Evolutionary conservation across 2,113 vertebrate species (phyloP).

Genomic region (Agapornis roseicollis): DNA sequence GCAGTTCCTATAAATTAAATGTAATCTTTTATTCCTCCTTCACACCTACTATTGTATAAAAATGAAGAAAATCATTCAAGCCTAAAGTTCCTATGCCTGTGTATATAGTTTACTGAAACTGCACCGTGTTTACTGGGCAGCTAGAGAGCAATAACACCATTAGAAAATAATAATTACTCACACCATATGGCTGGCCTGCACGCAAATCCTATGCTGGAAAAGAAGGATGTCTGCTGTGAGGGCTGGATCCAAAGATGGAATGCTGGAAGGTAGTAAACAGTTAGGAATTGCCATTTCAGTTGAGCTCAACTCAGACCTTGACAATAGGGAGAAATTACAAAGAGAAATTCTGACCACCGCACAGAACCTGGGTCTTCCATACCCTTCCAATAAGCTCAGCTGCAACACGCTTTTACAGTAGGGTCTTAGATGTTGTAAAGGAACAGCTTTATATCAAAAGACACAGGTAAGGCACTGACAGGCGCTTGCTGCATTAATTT

Average conservation of each 20-base stretch:
- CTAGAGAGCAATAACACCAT: slow-evolving; percentile 55
- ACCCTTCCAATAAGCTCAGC: neutral
- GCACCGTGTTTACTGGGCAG: slow-evolving; percentile 50
- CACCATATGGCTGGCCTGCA: slow-evolving; percentile 37
- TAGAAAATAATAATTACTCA: slow-evolving; percentile 61
- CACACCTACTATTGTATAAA: slow-evolving; percentile 65
- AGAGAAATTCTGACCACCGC: neutral
- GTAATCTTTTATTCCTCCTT: slow-evolving; percentile 60
- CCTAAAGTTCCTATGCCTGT: slow-evolving; percentile 31
- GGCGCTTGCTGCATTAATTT: neutral
- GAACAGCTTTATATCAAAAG: neutral
- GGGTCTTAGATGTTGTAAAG: neutral
- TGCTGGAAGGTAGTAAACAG: neutral
- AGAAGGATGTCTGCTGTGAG: slow-evolving; percentile 12
- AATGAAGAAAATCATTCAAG: slow-evolving; percentile 56
- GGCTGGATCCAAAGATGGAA: neutral
- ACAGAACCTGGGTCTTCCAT: neutral
- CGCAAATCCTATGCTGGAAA: neutral
- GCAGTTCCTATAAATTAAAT: slow-evolving; percentile 70
- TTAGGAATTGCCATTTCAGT: neutral
- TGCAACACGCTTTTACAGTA: neutral
- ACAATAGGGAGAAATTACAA: neutral
- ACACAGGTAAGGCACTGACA: neutral
- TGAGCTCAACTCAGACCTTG: neutral
- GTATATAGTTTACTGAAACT: slow-evolving; percentile 30